phyloP scores from a whole-genome alignment of 2,113 vertebrate genomes.

The Canis aureus region DNA sequence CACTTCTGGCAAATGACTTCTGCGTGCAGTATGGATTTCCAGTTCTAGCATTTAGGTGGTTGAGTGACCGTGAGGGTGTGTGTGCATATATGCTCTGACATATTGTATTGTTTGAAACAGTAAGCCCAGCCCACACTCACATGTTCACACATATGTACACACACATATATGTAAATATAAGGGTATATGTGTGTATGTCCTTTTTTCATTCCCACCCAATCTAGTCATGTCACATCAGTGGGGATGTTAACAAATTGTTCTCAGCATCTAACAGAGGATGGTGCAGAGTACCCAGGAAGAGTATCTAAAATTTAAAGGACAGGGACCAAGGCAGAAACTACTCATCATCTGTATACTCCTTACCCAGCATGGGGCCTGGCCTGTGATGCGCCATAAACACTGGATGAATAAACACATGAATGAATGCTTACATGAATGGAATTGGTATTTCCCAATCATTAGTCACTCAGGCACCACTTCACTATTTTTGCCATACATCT shows the following conservation, averaged over 20 bases:
- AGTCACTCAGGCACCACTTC: neutral
- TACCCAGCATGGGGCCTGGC: neutral
- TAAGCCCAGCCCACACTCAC: neutral
- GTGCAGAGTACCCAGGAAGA: neutral
- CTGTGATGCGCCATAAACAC: neutral
- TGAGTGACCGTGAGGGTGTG: neutral
- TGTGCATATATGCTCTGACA: neutral
- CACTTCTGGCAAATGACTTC: neutral
- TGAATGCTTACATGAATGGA: neutral
- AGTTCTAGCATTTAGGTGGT: neutral
- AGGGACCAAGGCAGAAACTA: neutral
- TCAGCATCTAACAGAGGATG: neutral
- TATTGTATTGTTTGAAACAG: neutral
- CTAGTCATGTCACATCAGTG: neutral
- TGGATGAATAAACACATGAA: neutral
- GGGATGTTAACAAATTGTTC: neutral
- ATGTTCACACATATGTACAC: too few relatives aligned
- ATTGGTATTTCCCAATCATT: neutral
- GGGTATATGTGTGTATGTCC: neutral
- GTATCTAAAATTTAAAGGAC: slow-evolving; percentile 37
- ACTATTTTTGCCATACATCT: neutral
- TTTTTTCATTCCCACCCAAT: neutral
- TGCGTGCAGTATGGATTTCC: neutral
- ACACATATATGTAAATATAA: neutral
- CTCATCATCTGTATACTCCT: neutral